A percentile compares a stretch with the other conserved stretches of the same genome.
phyloP scores from a whole-genome alignment of 2,888 invertebrate genomes.

The Silvanus unidentatus region DNA sequence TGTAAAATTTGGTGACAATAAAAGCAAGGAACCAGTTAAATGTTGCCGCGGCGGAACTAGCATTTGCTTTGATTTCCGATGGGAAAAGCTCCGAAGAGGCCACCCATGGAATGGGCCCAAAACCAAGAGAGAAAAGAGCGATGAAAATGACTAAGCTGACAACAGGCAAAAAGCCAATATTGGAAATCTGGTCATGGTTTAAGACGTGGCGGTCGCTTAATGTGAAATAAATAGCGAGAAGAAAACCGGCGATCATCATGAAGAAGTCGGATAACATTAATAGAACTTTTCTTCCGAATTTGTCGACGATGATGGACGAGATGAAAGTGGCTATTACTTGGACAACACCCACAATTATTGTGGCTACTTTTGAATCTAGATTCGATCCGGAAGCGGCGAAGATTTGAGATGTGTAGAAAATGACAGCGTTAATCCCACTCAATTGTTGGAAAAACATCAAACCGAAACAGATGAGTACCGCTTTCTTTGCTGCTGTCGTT shows the following conservation, averaged over 20 bases:
- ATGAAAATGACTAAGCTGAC: conserved; percentile 68
- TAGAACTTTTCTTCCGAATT: conserved; percentile 69
- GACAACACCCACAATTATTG: conserved; percentile 63
- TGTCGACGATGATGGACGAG: conserved; percentile 72
- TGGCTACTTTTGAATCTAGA: conserved; percentile 54
- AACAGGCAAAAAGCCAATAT: conserved; percentile 69
- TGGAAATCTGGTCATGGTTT: conserved; percentile 45
- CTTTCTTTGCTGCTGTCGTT: conserved; percentile 59
- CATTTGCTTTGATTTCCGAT: conserved; percentile 70
- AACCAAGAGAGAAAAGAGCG: conserved; percentile 73
- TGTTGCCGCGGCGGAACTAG: conserved; percentile 73
- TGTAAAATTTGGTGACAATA: conserved; percentile 69
- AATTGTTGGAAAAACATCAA: conserved; percentile 87
- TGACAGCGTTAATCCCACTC: conserved; percentile 75
- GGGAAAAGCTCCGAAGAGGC: conserved; percentile 79
- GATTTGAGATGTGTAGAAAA: conserved; percentile 71
- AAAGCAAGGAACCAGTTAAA: conserved; percentile 80
- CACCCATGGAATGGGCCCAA: conserved; percentile 86
- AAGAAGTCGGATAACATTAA: conserved; percentile 66
- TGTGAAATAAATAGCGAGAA: conserved; percentile 66
- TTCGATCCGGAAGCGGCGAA: conserved; percentile 59
- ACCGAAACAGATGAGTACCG: conserved; percentile 64
- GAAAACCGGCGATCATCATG: conserved; percentile 64
- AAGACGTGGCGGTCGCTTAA: conserved; percentile 37
- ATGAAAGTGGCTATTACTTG: conserved; percentile 72